Evolutionary conservation across 2,797 vertebrate species (phyloP).

Genomic region (Hippocampus kuda): DNA sequence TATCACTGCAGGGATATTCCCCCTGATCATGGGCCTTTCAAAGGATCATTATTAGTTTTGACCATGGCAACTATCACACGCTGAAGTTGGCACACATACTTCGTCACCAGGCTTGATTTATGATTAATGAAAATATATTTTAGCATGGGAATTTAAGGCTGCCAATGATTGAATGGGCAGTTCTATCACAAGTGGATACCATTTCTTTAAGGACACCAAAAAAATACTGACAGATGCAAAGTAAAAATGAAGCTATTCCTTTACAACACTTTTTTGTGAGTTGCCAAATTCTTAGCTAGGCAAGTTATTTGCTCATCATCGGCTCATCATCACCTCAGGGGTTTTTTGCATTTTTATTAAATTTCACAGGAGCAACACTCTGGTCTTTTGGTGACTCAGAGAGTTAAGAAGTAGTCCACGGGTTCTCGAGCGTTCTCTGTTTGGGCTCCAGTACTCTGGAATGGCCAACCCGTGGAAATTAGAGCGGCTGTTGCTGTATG

Average conservation of each 20-base stretch:
- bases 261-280: neutral
- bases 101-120: neutral
- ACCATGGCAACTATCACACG: neutral
- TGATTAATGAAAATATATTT: neutral
- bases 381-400: too few species aligned
- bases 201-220: too few species aligned
- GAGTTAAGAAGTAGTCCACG: too few species aligned
- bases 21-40: neutral
- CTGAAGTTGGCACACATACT: neutral
- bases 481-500: too few species aligned
- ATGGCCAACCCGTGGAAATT: too few species aligned
- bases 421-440: too few species aligned
- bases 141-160: neutral
- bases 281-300: neutral
- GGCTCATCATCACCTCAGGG: too few species aligned
- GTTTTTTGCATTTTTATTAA: neutral
- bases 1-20: neutral
- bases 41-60: neutral
- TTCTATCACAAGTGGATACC: neutral
- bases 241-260: too few species aligned
- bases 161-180: neutral
- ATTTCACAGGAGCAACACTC: neutral
- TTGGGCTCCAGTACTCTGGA: too few species aligned
- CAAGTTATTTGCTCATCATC: neutral
- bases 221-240: too few species aligned